A percentile compares a stretch with the other conserved stretches of the same genome.
phyloP scores from a whole-genome alignment of 1,140 invertebrate species.

The Formica exsecta region DNA sequence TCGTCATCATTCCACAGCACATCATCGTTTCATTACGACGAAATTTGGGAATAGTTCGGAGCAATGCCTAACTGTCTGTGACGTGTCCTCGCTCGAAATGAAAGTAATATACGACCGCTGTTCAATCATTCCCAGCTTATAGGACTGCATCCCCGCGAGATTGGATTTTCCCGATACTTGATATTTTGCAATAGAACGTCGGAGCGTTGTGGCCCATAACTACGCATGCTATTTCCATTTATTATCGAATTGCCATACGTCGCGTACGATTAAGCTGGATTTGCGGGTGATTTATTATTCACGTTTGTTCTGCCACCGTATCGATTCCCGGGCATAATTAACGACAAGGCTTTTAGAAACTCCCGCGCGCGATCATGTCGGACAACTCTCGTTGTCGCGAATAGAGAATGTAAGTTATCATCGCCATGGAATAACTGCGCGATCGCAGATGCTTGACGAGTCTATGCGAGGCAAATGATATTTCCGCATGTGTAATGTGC shows the following conservation, averaged over 20 bases:
- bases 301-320: constrained; percentile 44
- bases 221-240: constrained; percentile 73
- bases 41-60: constrained; percentile 67
- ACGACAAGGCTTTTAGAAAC: constrained; percentile 48
- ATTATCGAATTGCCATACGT: constrained; percentile 67
- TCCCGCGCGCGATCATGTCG: constrained; percentile 33
- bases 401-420: constrained; percentile 47
- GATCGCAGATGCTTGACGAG: constrained; percentile 39
- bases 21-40: constrained; percentile 62
- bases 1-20: neutral
- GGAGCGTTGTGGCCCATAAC: constrained; percentile 34
- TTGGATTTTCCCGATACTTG: constrained; percentile 80
- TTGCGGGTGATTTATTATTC: constrained; percentile 59
- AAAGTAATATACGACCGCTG: constrained; percentile 80
- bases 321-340: constrained; percentile 60
- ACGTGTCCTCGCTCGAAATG: constrained; percentile 58
- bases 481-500: constrained; percentile 61
- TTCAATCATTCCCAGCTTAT: constrained; percentile 84
- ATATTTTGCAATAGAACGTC: constrained; percentile 62
- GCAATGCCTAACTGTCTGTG: constrained; percentile 72
- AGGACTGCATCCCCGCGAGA: constrained; percentile 63
- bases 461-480: constrained; percentile 66
- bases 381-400: constrained; percentile 32
- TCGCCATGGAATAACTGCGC: constrained; percentile 49
- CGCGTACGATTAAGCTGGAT: constrained; percentile 46